Conservation (phyloP, 2,888 invertebrate species). For the Dione vanillae region DNA sequence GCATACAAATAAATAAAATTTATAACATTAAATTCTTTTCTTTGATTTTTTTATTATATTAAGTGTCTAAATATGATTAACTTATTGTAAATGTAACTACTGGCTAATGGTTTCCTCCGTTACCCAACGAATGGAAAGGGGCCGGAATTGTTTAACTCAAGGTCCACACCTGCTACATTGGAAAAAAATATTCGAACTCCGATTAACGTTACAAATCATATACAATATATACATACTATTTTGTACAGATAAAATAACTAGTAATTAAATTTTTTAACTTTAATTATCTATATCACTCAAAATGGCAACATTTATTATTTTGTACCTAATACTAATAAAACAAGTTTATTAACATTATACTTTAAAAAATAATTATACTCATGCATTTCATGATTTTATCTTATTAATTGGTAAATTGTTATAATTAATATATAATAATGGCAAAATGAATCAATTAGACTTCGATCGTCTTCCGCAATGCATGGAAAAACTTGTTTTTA, state of each 20-base stretch:
- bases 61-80: constrained; percentile 18
- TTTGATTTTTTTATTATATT: too few relatives aligned
- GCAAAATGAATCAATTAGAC: too few relatives aligned
- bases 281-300: neutral
- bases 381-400: too few relatives aligned
- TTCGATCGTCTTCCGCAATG: too few relatives aligned
- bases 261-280: neutral
- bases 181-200: constrained; percentile 54
- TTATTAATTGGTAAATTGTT: too few relatives aligned
- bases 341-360: neutral
- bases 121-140: constrained; percentile 69
- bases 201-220: constrained; percentile 28
- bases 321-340: neutral
- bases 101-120: constrained; percentile 51
- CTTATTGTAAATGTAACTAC: constrained; percentile 33
- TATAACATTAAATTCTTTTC: too few relatives aligned
- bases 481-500: too few relatives aligned
- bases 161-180: constrained; percentile 60
- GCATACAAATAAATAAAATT: too few relatives aligned
- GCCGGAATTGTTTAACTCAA: constrained; percentile 73
- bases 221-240: neutral
- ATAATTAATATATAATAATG: too few relatives aligned
- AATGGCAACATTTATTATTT: neutral
- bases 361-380: too few relatives aligned
- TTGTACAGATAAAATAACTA: neutral